Conservation (phyloP, 1,140 invertebrate species). For the Diprion similis region DNA sequence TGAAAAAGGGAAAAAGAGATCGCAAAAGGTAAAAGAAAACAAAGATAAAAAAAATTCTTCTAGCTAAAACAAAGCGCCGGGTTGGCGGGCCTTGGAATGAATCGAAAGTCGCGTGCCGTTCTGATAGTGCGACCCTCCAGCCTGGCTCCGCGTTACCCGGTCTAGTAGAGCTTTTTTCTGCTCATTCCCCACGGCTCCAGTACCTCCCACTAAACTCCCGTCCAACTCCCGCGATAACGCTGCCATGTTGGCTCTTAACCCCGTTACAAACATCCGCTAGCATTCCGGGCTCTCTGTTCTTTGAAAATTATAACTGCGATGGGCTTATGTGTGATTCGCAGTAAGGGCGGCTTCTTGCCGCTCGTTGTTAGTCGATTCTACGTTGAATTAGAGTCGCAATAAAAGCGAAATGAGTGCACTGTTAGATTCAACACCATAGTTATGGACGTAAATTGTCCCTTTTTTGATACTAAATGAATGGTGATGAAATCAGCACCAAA, state of each 20-base stretch:
- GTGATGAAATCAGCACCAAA: too few relatives aligned
- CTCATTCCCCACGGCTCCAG: slow-evolving; percentile 1
- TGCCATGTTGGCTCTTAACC: slow-evolving; percentile 3
- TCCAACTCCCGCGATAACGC: not conserved
- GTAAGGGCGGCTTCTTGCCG: too few relatives aligned
- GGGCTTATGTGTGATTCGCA: too few relatives aligned
- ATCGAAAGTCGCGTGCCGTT: slow-evolving; percentile 16
- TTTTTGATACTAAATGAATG: too few relatives aligned
- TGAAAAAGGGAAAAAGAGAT: too few relatives aligned
- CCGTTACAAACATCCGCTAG: not conserved
- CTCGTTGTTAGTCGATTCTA: too few relatives aligned
- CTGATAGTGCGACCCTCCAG: slow-evolving; percentile 15
- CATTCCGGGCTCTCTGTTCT: not conserved
- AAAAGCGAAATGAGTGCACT: too few relatives aligned
- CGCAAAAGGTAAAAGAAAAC: too few relatives aligned
- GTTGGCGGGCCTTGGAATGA: not conserved
- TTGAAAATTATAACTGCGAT: not conserved
- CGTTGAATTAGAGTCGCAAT: too few relatives aligned
- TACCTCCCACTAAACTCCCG: not conserved
- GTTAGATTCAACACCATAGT: too few relatives aligned
- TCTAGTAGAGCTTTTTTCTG: not conserved
- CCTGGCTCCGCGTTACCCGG: slow-evolving; percentile 2
- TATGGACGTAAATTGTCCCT: too few relatives aligned
- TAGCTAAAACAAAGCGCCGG: not conserved
- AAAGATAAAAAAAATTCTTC: not conserved